These are phyloP conservation scores for Anhinga rufa DNA, from an alignment of 2,113 vertebrate genomes.

Conservation along the genomic window DNA sequence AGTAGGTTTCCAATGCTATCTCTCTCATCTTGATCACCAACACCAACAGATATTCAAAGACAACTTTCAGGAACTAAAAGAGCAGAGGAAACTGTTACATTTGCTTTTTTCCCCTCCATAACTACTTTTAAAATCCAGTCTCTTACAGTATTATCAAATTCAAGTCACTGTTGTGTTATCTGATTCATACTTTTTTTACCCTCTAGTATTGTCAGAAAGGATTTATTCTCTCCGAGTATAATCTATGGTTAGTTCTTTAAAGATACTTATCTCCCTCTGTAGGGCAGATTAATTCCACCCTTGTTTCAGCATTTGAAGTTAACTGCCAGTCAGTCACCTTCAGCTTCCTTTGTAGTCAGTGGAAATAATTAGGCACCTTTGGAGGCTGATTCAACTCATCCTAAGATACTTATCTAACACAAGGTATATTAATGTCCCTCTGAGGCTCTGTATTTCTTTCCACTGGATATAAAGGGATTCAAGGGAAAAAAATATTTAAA, in stretches of 20 bases:
- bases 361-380: neutral
- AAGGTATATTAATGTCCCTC: neutral
- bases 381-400: neutral
- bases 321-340: neutral
- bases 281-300: no score
- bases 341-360: neutral
- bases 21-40: neutral
- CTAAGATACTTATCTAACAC: neutral
- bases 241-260: neutral
- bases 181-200: neutral
- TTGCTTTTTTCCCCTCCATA: neutral
- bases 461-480: neutral
- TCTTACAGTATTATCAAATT: neutral
- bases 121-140: neutral
- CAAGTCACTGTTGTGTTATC: neutral
- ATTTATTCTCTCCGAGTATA: neutral
- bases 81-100: neutral
- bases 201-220: neutral
- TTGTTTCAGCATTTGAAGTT: neutral
- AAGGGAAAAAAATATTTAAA: neutral
- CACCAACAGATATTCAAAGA: neutral
- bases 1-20: neutral
- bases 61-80: neutral
- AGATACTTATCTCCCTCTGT: neutral
- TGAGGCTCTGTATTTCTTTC: neutral